phyloP scores from a whole-genome alignment of 2,888 invertebrate species.

The Apodemia mormo region DNA sequence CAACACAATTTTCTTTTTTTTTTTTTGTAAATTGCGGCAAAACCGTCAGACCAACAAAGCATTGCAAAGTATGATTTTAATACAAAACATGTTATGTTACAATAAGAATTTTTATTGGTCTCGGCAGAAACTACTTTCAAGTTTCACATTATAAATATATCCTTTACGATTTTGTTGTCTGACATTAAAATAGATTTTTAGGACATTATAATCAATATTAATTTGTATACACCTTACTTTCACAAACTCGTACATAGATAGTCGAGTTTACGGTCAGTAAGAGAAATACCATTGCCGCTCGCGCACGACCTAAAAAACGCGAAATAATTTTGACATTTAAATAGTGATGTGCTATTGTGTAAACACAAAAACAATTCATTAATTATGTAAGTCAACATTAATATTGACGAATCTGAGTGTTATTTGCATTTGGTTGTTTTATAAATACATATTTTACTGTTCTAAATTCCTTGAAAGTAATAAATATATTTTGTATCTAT shows the following conservation, averaged over 20 bases:
- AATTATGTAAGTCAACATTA: background rate
- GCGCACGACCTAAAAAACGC: background rate
- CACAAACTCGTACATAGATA: background rate
- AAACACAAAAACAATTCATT: background rate
- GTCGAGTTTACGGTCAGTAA: background rate
- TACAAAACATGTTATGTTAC: too few species aligned
- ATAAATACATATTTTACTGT: too few species aligned
- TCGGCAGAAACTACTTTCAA: background rate
- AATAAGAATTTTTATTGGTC: background rate
- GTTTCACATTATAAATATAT: background rate
- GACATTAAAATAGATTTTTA: conserved; percentile 12
- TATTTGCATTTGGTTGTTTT: background rate
- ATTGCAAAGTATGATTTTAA: too few species aligned
- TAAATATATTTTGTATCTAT: too few species aligned
- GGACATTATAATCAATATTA: conserved; percentile 9
- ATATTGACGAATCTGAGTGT: background rate
- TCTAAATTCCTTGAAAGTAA: background rate
- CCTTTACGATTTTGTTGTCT: background rate
- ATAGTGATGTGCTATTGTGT: conserved; percentile 1
- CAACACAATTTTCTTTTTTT: too few species aligned
- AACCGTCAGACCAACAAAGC: too few species aligned
- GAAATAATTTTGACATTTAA: conserved; percentile 9
- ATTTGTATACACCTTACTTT: conserved; percentile 4
- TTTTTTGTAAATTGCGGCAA: too few species aligned
- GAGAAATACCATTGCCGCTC: background rate